A percentile compares a stretch with the other conserved stretches of the same genome.
phyloP scores from a whole-genome alignment of 2,888 invertebrate species.

The Beris morrisii region DNA sequence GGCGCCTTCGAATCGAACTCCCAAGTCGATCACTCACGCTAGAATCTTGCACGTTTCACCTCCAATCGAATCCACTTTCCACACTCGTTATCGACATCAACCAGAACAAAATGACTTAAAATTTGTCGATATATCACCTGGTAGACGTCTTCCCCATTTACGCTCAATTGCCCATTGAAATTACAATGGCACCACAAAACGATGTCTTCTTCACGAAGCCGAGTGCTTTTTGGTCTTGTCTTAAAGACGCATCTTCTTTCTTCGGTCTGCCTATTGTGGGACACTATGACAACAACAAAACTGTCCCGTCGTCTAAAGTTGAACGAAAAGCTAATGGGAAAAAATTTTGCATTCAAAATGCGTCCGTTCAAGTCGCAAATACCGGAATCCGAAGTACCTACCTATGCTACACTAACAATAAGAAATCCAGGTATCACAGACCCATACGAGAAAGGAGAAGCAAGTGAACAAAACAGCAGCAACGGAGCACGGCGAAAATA shows the following conservation, averaged over 20 bases:
- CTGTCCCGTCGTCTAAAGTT: conserved; percentile 9
- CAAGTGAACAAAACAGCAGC: conserved; percentile 25
- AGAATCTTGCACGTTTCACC: too few species aligned
- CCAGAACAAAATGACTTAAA: too few species aligned
- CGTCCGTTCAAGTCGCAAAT: conserved; percentile 31
- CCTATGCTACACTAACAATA: conserved; percentile 17
- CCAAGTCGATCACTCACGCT: too few species aligned
- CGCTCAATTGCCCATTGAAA: conserved; percentile 5
- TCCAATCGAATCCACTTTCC: too few species aligned
- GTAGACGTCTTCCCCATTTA: too few species aligned
- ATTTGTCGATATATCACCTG: too few species aligned
- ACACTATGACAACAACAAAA: conserved; percentile 22
- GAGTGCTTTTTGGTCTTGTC: conserved; percentile 6
- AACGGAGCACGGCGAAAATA: conserved; percentile 13
- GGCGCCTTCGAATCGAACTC: too few species aligned
- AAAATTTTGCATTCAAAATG: conserved; percentile 23
- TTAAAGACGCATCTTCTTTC: conserved; percentile 10
- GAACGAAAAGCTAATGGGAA: conserved; percentile 4
- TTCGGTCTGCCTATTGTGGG: conserved; percentile 1
- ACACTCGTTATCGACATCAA: too few species aligned
- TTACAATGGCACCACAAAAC: not conserved
- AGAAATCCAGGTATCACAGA: conserved; percentile 21
- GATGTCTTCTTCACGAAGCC: not conserved
- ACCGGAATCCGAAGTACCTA: conserved; percentile 22
- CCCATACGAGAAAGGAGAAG: conserved; percentile 29